Conservation (phyloP, 2,888 invertebrate species). For the Corythucha ciliata region DNA sequence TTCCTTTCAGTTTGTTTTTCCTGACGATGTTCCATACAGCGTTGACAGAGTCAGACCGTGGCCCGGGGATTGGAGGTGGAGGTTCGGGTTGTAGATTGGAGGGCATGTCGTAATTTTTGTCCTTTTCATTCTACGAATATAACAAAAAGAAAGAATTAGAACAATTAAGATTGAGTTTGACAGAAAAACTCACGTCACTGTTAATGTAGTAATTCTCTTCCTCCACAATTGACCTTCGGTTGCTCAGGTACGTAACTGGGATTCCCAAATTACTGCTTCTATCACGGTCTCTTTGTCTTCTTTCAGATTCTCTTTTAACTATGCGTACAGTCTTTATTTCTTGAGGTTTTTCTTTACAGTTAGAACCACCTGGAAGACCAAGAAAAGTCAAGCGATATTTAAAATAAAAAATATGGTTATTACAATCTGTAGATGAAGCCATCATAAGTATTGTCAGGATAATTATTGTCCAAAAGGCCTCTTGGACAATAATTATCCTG, state of each 20-base stretch:
- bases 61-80: conserved; percentile 41
- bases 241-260: conserved; percentile 35
- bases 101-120: background rate
- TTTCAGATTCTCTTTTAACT: conserved; percentile 83
- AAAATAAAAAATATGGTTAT: background rate
- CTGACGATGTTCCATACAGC: conserved; percentile 42
- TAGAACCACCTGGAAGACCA: conserved; percentile 15
- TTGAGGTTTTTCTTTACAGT: conserved; percentile 59
- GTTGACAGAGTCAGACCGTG: conserved; percentile 43
- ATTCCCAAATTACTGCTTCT: conserved; percentile 44
- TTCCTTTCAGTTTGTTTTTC: conserved; percentile 41
- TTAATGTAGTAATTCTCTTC: conserved; percentile 36
- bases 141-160: background rate
- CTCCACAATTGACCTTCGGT: conserved; percentile 40
- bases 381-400: background rate
- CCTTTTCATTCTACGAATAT: no score
- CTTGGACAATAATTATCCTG: no score
- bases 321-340: conserved; percentile 90
- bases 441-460: no score
- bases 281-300: conserved; percentile 73
- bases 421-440: no score
- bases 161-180: background rate
- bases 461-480: no score
- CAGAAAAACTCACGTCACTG: conserved; percentile 19
- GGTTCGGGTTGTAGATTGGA: background rate